phyloP scores from a whole-genome alignment of 2,888 invertebrate genomes.

The Pachliopta kotzebuea region DNA sequence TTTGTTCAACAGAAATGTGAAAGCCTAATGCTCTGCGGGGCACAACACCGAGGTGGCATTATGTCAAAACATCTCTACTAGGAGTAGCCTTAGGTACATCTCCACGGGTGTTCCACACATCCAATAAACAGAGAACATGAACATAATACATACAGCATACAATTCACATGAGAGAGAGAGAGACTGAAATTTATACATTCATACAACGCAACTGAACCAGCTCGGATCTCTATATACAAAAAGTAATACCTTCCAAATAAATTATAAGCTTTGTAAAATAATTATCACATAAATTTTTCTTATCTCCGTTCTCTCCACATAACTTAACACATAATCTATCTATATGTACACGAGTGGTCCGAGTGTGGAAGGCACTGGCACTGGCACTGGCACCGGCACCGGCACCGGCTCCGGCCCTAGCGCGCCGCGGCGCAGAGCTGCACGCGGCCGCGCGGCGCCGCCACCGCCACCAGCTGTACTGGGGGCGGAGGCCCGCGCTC shows the following conservation, averaged over 20 bases:
- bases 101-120: conserved; percentile 55
- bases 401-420: conserved; percentile 44
- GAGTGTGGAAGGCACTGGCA: conserved; percentile 40
- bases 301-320: conserved; percentile 67
- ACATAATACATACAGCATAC: conserved; percentile 58
- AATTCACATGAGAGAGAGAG: conserved; percentile 52
- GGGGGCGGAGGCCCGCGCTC: conserved; percentile 41
- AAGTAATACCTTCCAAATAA: conserved; percentile 77
- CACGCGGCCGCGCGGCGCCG: conserved; percentile 47
- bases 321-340: conserved; percentile 72
- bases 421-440: conserved; percentile 46
- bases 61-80: conserved; percentile 70
- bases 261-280: conserved; percentile 79
- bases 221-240: conserved; percentile 68
- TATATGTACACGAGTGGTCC: conserved; percentile 60
- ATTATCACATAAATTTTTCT: conserved; percentile 80
- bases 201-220: conserved; percentile 48
- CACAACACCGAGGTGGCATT: conserved; percentile 61
- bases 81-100: conserved; percentile 70
- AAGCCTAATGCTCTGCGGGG: conserved; percentile 38
- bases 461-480: conserved; percentile 62
- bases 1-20: conserved; percentile 28
- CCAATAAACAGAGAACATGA: conserved; percentile 51
- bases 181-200: conserved; percentile 54
- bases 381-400: conserved; percentile 41